Conservation (phyloP, 2,797 vertebrate species). For the Macrochelys suwanniensis region DNA sequence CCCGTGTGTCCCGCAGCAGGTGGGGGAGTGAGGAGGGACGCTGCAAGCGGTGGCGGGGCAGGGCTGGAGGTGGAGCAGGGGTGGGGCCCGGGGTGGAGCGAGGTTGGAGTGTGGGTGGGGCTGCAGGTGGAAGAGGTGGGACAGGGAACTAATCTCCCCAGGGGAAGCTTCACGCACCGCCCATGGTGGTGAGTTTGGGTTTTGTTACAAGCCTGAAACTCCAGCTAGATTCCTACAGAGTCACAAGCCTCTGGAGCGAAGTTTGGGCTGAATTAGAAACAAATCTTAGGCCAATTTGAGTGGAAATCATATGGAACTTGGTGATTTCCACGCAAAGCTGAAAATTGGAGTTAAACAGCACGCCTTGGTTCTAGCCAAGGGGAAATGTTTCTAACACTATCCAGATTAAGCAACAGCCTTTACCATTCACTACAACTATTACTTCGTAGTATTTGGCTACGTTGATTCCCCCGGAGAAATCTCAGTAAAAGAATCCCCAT, state of each 20-base stretch:
- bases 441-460: background rate
- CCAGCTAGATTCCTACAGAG: background rate
- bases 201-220: background rate
- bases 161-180: too few species aligned
- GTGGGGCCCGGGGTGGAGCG: too few species aligned
- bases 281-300: background rate
- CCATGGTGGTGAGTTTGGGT: fast-evolving
- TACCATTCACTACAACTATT: background rate
- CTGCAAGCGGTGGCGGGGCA: too few species aligned
- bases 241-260: background rate
- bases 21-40: too few species aligned
- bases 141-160: too few species aligned
- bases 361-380: background rate
- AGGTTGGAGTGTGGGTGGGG: too few species aligned
- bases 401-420: background rate
- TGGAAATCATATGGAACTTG: background rate
- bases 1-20: too few species aligned
- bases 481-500: background rate
- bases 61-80: too few species aligned
- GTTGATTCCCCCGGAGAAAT: background rate
- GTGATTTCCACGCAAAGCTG: background rate
- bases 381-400: background rate
- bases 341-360: background rate
- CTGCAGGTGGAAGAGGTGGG: too few species aligned
- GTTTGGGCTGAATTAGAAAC: slow-evolving; percentile 1